Percentiles rank a stretch among this genome's conserved stretches.
Conservation (phyloP, 2,797 vertebrate genomes). For the Coluber constrictor region DNA sequence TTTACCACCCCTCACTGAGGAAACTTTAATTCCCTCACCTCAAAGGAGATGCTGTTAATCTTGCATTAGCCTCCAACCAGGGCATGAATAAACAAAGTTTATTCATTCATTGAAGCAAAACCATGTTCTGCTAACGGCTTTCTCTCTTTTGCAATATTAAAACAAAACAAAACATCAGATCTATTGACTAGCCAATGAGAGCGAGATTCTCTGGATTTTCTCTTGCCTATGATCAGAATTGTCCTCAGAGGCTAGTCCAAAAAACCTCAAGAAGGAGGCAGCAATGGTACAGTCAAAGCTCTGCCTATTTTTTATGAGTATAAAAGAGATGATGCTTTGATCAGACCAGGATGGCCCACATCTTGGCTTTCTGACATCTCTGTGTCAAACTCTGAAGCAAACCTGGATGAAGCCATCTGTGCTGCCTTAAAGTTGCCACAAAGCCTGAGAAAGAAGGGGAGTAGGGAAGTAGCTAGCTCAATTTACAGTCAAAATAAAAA, state of each 20-base stretch:
- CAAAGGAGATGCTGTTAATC: background rate
- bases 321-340: background rate
- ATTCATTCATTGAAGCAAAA: background rate
- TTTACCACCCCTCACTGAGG: background rate
- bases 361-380: background rate
- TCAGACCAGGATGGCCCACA: background rate
- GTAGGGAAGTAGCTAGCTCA: too few species aligned
- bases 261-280: background rate
- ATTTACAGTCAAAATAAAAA: too few species aligned
- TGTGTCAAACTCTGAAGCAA: too few species aligned
- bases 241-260: background rate
- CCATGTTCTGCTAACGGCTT: background rate
- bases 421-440: too few species aligned
- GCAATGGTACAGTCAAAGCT: background rate
- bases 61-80: background rate
- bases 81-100: background rate
- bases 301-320: background rate
- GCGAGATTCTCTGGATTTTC: background rate
- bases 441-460: too few species aligned
- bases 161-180: background rate
- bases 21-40: background rate
- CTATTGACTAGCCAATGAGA: background rate
- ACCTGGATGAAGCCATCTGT: too few species aligned
- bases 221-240: background rate
- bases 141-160: background rate